These are phyloP conservation scores for Falco berigora DNA, from an alignment of 2,797 vertebrate species.

Conservation along the genomic window DNA sequence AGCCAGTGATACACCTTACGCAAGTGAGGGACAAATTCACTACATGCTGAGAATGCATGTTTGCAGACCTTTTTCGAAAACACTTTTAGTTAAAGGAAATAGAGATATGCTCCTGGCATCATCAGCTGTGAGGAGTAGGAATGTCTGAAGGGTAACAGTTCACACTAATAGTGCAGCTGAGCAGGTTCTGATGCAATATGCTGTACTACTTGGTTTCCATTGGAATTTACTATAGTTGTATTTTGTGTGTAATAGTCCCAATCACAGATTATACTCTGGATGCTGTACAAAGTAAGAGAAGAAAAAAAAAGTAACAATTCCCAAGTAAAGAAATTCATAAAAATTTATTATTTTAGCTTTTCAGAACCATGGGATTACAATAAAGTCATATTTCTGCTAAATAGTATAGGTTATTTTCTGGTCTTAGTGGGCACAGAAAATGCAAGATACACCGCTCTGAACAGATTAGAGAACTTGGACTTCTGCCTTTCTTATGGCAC, in stretches of 20 bases:
- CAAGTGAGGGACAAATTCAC: not conserved
- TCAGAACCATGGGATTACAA: not conserved
- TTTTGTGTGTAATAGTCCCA: not conserved
- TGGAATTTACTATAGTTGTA: not conserved
- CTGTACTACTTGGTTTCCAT: not conserved
- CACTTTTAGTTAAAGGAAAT: not conserved
- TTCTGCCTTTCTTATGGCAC: not conserved
- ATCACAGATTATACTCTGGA: not conserved
- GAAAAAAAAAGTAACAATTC: not conserved
- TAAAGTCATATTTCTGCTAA: not conserved
- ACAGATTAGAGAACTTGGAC: not conserved
- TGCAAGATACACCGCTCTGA: not conserved
- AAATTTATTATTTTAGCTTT: not conserved
- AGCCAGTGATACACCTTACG: not conserved
- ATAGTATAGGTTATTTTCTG: not conserved
- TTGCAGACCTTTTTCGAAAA: not conserved
- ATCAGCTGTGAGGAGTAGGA: not conserved
- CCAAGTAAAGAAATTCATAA: not conserved
- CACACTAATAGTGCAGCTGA: not conserved
- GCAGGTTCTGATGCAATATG: not conserved
- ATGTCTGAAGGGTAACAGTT: not conserved
- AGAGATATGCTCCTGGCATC: not conserved
- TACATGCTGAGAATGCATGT: not conserved
- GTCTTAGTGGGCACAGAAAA: not conserved
- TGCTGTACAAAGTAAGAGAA: not conserved